phyloP scores from a whole-genome alignment of 2,113 vertebrate species.

The Dicentrarchus labrax region DNA sequence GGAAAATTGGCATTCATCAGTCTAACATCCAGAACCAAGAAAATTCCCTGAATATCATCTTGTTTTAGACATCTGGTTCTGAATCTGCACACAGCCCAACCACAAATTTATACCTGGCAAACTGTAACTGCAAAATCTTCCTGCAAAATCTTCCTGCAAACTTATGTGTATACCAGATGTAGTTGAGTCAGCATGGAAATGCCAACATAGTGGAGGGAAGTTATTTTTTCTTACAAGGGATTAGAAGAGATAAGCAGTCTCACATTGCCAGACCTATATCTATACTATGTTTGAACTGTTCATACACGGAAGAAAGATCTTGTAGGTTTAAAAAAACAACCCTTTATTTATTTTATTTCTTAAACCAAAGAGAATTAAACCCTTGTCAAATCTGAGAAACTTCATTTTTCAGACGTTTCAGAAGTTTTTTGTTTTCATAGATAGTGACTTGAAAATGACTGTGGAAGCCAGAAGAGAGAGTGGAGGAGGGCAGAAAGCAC shows the following conservation, averaged over 20 bases:
- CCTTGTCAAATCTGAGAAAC: conserved; percentile 5
- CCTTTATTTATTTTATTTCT: conserved; percentile 20
- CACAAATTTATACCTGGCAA: not conserved
- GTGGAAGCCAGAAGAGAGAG: not conserved
- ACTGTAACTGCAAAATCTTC: not conserved
- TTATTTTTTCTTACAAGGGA: not conserved
- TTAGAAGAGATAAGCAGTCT: conserved; percentile 10
- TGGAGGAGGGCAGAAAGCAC: not conserved
- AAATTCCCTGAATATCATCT: conserved; percentile 15
- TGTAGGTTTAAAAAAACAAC: not conserved
- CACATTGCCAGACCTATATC: not conserved
- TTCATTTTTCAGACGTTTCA: not conserved
- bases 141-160: not conserved
- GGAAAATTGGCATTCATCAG: conserved; percentile 7
- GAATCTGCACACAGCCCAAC: conserved; percentile 3
- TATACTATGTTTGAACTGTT: conserved; percentile 17
- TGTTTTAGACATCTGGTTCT: conserved; percentile 25
- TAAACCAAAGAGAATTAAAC: conserved; percentile 17
- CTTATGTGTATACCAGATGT: conserved; percentile 14
- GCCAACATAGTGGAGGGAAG: not conserved
- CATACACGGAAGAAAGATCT: not conserved
- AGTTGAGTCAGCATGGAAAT: conserved; percentile 18
- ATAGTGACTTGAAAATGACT: conserved; percentile 1
- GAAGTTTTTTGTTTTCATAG: not conserved
- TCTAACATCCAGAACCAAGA: conserved; percentile 1